phyloP scores from a whole-genome alignment of 2,113 vertebrate genomes.

The Catharus minimus region DNA sequence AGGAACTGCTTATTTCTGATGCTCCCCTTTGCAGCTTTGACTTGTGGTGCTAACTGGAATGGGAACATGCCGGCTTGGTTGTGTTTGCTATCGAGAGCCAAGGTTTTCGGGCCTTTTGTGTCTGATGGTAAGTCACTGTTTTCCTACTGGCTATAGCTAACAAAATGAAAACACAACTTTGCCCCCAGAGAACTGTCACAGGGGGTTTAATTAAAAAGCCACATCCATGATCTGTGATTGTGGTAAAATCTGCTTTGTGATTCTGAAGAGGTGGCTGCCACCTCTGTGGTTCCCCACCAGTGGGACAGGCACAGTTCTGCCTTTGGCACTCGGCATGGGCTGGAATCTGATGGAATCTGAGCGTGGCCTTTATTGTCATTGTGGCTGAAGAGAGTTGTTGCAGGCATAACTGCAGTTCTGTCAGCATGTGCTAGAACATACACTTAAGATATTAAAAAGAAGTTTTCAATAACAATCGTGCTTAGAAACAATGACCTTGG shows the following conservation, averaged over 20 bases:
- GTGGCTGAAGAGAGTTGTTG: not conserved
- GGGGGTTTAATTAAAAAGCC: not conserved
- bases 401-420: not conserved
- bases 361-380: not conserved
- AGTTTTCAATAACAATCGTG: not conserved
- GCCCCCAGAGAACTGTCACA: not conserved
- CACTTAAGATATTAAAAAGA: not conserved
- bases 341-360: not conserved
- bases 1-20: not conserved
- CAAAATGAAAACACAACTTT: not conserved
- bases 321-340: not conserved
- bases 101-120: not conserved
- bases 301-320: not conserved
- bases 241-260: not conserved
- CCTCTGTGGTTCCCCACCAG: not conserved
- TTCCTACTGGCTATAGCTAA: not conserved
- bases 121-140: not conserved
- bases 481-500: slow-evolving; percentile 18
- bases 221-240: not conserved
- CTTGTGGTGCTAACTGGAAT: not conserved
- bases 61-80: not conserved
- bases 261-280: not conserved
- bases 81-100: accelerated
- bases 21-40: not conserved
- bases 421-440: not conserved